Evolutionary conservation across 1,140 invertebrate species (phyloP).

Genomic region (Euglossa dilemma): DNA sequence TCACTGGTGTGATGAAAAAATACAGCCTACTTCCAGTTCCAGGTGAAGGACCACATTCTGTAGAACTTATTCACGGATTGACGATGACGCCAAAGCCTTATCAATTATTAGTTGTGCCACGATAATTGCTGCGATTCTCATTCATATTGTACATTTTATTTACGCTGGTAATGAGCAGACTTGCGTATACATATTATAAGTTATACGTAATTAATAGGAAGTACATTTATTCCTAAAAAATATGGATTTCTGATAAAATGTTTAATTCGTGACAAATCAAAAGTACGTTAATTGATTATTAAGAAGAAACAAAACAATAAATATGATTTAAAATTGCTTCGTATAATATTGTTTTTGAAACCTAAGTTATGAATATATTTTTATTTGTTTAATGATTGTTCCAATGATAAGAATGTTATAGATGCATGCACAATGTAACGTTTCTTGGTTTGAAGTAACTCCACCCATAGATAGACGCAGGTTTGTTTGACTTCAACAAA

Average conservation of each 20-base stretch:
- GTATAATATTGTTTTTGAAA: neutral
- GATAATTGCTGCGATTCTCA: constrained; percentile 16
- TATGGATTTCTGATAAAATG: neutral
- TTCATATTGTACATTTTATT: too few relatives aligned
- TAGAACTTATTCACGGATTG: constrained; percentile 71
- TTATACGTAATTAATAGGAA: neutral
- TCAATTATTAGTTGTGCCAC: constrained; percentile 66
- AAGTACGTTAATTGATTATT: neutral
- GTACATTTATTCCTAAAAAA: too few relatives aligned
- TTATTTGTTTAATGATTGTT: constrained; percentile 1
- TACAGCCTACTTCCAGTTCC: constrained; percentile 75
- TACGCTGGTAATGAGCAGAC: neutral
- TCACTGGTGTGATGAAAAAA: constrained; percentile 87
- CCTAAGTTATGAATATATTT: too few relatives aligned
- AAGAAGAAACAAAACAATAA: neutral
- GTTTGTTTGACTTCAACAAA: constrained; percentile 47
- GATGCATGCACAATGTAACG: neutral
- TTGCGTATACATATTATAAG: neutral
- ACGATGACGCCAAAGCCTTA: constrained; percentile 77
- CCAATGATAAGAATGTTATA: constrained; percentile 1
- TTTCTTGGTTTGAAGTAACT: neutral
- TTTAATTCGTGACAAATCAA: neutral
- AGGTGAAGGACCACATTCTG: constrained; percentile 67
- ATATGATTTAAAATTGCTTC: neutral
- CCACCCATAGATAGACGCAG: constrained; percentile 5